A percentile compares a stretch with the other conserved stretches of the same genome.
Conservation (phyloP, 2,113 vertebrate species). For the Percina caprodes region DNA sequence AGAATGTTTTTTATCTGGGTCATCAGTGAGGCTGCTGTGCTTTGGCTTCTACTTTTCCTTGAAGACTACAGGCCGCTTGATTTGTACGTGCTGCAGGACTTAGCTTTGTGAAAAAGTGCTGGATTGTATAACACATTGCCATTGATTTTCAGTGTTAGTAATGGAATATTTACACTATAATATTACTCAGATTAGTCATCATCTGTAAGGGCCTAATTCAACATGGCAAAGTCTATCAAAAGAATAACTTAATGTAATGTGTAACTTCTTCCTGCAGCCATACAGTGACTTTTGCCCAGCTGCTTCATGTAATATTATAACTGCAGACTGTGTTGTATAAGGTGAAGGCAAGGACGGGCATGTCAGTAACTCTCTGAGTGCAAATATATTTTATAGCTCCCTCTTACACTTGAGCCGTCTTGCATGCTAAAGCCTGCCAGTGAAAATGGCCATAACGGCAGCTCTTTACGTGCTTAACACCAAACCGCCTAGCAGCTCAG, state of each 20-base stretch:
- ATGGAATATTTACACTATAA: slow-evolving; percentile 12
- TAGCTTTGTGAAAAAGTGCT: slow-evolving; percentile 5
- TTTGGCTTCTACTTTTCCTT: slow-evolving; percentile 24
- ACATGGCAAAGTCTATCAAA: neutral
- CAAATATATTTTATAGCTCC: slow-evolving; percentile 5
- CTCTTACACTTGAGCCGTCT: slow-evolving; percentile 5
- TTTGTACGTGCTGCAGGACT: slow-evolving; percentile 26
- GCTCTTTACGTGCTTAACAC: slow-evolving; percentile 37
- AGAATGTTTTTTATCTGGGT: slow-evolving; percentile 67
- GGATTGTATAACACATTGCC: neutral
- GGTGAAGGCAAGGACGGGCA: slow-evolving; percentile 34
- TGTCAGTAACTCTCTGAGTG: neutral
- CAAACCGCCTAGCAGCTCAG: slow-evolving; percentile 40
- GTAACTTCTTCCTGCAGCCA: neutral
- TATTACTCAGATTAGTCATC: slow-evolving; percentile 8
- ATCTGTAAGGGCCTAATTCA: neutral
- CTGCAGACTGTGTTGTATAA: slow-evolving; percentile 19
- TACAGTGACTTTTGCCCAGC: neutral
- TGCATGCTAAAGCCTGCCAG: slow-evolving; percentile 10
- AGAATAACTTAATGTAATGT: neutral
- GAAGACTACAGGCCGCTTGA: slow-evolving; percentile 20
- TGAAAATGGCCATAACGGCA: slow-evolving; percentile 29
- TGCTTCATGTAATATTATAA: slow-evolving; percentile 7
- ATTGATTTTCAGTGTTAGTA: slow-evolving; percentile 17
- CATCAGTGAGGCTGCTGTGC: slow-evolving; percentile 48